Evolutionary conservation across 2,888 invertebrate species (phyloP).

Genomic region (Psylliodes chrysocephalus): DNA sequence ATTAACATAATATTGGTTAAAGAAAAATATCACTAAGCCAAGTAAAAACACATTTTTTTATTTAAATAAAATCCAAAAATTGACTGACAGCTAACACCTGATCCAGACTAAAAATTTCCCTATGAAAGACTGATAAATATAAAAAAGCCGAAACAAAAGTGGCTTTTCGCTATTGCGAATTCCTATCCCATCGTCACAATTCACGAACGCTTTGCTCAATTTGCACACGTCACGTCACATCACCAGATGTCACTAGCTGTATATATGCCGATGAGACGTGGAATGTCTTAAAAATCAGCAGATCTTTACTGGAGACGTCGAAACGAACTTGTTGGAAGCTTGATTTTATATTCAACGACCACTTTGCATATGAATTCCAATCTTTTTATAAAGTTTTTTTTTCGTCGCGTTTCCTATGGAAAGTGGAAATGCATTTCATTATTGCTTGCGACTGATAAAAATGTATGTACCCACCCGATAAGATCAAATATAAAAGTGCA

Average conservation of each 20-base stretch:
- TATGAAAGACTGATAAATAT: background rate
- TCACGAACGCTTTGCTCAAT: conserved; percentile 64
- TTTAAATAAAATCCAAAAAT: too few species aligned
- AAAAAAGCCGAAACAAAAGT: conserved; percentile 42
- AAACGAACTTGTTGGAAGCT: too few species aligned
- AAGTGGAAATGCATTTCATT: conserved; percentile 4
- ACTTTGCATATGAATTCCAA: conserved; percentile 54
- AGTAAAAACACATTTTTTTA: too few species aligned
- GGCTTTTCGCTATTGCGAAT: conserved; percentile 1
- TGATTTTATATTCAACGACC: conserved; percentile 47
- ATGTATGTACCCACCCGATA: background rate
- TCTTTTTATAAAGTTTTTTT: conserved; percentile 1
- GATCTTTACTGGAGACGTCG: conserved; percentile 56
- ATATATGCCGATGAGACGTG: conserved; percentile 58
- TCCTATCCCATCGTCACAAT: conserved; percentile 55
- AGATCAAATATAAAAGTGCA: too few species aligned
- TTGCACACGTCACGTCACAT: conserved; percentile 62
- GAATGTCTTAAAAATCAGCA: conserved; percentile 64
- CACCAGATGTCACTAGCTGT: conserved; percentile 32
- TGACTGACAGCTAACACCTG: background rate
- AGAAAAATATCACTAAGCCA: too few species aligned
- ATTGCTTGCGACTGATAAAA: background rate
- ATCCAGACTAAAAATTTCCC: background rate
- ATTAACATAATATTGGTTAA: too few species aligned
- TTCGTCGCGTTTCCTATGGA: background rate